phyloP scores from a whole-genome alignment of 1,140 invertebrate genomes.

The Pinna nobilis region DNA sequence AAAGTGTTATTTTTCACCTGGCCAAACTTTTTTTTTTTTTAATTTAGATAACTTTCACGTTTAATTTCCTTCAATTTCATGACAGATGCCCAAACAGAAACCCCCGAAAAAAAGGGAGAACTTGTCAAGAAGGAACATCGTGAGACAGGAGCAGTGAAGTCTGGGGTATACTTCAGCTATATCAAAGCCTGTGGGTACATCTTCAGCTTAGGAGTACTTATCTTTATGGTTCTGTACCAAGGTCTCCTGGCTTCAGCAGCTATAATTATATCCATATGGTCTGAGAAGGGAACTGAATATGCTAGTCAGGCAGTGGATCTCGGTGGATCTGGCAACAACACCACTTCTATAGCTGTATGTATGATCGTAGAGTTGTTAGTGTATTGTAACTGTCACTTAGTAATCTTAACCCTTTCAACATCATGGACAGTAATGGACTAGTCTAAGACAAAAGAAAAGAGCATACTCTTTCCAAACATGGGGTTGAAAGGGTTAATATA shows the following conservation, averaged over 20 bases:
- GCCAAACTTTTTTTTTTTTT: no score
- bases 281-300: constrained; percentile 31
- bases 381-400: neutral
- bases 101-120: constrained; percentile 44
- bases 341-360: neutral
- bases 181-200: constrained; percentile 79
- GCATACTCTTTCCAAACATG: no score
- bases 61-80: no score
- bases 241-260: constrained; percentile 55
- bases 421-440: neutral
- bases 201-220: constrained; percentile 74
- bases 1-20: no score
- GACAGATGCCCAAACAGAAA: no score
- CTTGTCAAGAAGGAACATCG: constrained; percentile 77
- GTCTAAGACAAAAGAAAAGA: no score
- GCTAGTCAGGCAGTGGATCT: neutral
- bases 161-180: constrained; percentile 80
- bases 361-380: neutral
- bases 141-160: constrained; percentile 80
- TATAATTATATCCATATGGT: constrained; percentile 61
- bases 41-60: no score
- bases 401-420: neutral
- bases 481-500: no score
- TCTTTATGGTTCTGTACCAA: constrained; percentile 54
- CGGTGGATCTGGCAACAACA: neutral